Base-by-base conservation (phyloP, 2,888 invertebrate species). In the Biston stratarius region DNA sequence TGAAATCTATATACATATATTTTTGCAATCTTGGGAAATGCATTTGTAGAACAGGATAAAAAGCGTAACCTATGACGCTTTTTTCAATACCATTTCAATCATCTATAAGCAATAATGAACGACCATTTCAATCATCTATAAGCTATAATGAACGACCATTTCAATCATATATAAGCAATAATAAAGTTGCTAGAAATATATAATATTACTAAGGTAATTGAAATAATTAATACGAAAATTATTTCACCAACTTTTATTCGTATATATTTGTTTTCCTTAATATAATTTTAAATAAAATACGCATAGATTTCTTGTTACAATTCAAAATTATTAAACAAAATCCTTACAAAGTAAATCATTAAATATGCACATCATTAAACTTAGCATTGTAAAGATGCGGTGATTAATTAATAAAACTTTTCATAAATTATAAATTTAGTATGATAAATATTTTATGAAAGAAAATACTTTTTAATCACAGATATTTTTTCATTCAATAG, bases 311-410 rank as follows among this genome's bases (percentile, higher is more conserved):
- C 49, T 63, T 51, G 67, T 48, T 24, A 67, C 48, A 66, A 67
- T 56, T 61, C 42, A 10, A 47, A 51, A 44, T 49, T 38, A 15
- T 64, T 53, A 60, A 34, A 63, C 44, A 58, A 62, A 71, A 58
- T 58, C 24, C 9, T 57, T 57, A 68, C 63, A 56, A 70, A 68
- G 49, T 56, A 69, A 61, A 61, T 63, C 62, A 56, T 61, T 58
- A 56, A 52, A 73, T 49, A 69, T 56, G 69, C 69, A 72, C 68
- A 72, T 80, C 79, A 76, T 81, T 78, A 82, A 78, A 76, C 51
- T 72, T 75, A 76, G 79, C 84, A 84, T 88, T 88, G 86, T 87
- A 87, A 88, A 86, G 83, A 83, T 83, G 74, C 82, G 86, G 86
- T 85, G 83, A 81, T 58, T 73, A 72, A 58, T 69, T 66, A 75